Evolutionary conservation across 2,888 invertebrate genomes (phyloP).

Genomic region (Clivina fossor): DNA sequence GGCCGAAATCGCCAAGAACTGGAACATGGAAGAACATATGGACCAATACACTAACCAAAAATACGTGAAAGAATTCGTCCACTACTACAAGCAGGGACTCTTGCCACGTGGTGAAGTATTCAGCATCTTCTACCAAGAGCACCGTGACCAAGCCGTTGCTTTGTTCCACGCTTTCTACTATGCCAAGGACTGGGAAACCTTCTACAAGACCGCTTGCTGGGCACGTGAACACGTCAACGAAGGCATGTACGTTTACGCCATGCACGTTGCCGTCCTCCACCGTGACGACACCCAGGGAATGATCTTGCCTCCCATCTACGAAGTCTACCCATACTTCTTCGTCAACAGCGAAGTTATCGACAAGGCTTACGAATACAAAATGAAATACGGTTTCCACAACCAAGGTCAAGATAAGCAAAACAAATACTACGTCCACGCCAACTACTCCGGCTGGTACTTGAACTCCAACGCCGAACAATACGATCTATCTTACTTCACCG

Average conservation of each 20-base stretch:
- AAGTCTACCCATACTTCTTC: constrained; percentile 67
- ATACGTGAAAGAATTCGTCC: constrained; percentile 59
- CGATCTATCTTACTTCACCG: constrained; percentile 65
- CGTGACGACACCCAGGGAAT: constrained; percentile 61
- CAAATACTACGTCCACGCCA: constrained; percentile 52
- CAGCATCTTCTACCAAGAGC: constrained; percentile 62
- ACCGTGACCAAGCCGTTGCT: constrained; percentile 64
- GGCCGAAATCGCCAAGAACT: constrained; percentile 60
- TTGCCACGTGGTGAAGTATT: constrained; percentile 64
- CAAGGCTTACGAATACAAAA: constrained; percentile 54
- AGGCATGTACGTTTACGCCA: constrained; percentile 60
- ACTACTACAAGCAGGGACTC: constrained; percentile 58
- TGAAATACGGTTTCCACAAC: constrained; percentile 55
- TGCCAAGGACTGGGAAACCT: constrained; percentile 70
- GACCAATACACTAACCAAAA: constrained; percentile 59
- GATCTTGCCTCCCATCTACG: constrained; percentile 68
- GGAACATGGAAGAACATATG: constrained; percentile 61
- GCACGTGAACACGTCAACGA: constrained; percentile 69
- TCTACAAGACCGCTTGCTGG: constrained; percentile 69
- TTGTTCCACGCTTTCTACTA: constrained; percentile 69
- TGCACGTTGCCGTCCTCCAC: constrained; percentile 62
- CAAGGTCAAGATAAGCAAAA: constrained; percentile 54
- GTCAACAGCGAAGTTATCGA: constrained; percentile 61
- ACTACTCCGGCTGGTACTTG: constrained; percentile 55
- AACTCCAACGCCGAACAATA: constrained; percentile 59